A percentile compares a stretch with the other conserved stretches of the same genome.
Evolutionary conservation across 1,140 invertebrate species (phyloP).

Genomic region (Phortica variegata): DNA sequence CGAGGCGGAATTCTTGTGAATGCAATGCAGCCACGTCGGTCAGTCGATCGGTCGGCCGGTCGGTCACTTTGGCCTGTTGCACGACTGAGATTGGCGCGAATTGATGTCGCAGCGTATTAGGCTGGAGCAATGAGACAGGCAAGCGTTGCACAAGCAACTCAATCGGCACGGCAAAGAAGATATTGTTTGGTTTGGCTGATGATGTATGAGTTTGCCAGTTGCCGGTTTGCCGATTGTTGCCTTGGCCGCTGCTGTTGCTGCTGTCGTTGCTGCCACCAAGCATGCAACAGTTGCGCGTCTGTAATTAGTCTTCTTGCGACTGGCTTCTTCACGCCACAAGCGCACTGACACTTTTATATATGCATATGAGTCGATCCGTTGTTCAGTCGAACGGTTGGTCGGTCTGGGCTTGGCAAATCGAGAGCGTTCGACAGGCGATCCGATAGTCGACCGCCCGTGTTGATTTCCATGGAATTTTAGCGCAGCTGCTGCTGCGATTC

Average conservation of each 20-base stretch:
- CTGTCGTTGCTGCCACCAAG: too few relatives aligned
- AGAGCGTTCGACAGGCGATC: too few relatives aligned
- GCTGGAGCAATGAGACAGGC: slow-evolving; percentile 24
- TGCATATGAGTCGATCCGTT: too few relatives aligned
- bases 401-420: too few relatives aligned
- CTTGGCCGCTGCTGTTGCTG: slow-evolving; percentile 18
- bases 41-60: slow-evolving; percentile 10
- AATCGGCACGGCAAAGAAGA: slow-evolving; percentile 48
- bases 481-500: slow-evolving; percentile 9
- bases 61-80: too few relatives aligned
- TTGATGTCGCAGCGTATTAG: slow-evolving; percentile 54
- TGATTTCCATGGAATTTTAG: slow-evolving; percentile 2
- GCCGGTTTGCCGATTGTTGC: too few relatives aligned
- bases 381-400: too few relatives aligned
- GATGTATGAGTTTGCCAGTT: slow-evolving; percentile 19
- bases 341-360: not conserved
- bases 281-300: too few relatives aligned
- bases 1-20: slow-evolving; percentile 44
- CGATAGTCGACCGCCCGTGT: slow-evolving; percentile 1
- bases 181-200: slow-evolving; percentile 35
- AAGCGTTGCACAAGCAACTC: slow-evolving; percentile 27
- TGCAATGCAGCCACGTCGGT: slow-evolving; percentile 12
- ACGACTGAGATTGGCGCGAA: slow-evolving; percentile 6
- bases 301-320: slow-evolving; percentile 51
- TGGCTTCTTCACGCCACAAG: not conserved